A percentile compares a stretch with the other conserved stretches of the same genome.
phyloP scores from a whole-genome alignment of 2,113 vertebrate species.

The Cyprinodon variegatus region DNA sequence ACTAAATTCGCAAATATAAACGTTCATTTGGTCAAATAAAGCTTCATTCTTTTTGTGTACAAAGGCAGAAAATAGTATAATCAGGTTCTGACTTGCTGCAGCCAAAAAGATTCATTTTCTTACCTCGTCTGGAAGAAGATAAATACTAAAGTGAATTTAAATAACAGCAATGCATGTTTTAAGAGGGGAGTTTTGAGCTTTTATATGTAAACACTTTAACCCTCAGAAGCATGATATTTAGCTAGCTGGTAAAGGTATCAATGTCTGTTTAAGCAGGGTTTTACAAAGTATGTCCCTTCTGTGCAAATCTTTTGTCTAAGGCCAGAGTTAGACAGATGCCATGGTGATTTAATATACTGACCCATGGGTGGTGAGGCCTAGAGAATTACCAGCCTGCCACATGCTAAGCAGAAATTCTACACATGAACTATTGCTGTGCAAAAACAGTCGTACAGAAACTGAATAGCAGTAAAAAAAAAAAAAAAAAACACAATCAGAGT shows the following conservation, averaged over 20 bases:
- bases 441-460: background rate
- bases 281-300: slow-evolving; percentile 16
- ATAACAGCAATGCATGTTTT: slow-evolving; percentile 23
- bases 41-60: slow-evolving; percentile 3
- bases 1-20: background rate
- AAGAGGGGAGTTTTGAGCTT: background rate
- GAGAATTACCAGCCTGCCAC: slow-evolving; percentile 19
- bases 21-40: slow-evolving; percentile 1
- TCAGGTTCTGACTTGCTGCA: slow-evolving; percentile 9
- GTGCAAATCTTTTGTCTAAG: slow-evolving; percentile 62
- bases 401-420: slow-evolving; percentile 10
- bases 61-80: slow-evolving; percentile 14
- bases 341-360: slow-evolving; percentile 44
- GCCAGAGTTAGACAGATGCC: slow-evolving; percentile 43
- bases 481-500: background rate
- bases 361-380: slow-evolving; percentile 32
- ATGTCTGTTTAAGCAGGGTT: slow-evolving; percentile 30
- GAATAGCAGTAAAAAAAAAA: background rate
- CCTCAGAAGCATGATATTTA: background rate
- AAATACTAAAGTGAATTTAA: slow-evolving; percentile 52
- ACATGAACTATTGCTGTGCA: background rate
- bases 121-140: slow-evolving; percentile 27
- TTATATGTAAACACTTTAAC: background rate
- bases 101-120: slow-evolving; percentile 41
- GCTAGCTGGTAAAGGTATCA: slow-evolving; percentile 20